A percentile compares a stretch with the other conserved stretches of the same genome.
These are phyloP conservation scores for Myotis findleyi DNA, from an alignment of 2,797 vertebrate species.

Conservation along the genomic window DNA sequence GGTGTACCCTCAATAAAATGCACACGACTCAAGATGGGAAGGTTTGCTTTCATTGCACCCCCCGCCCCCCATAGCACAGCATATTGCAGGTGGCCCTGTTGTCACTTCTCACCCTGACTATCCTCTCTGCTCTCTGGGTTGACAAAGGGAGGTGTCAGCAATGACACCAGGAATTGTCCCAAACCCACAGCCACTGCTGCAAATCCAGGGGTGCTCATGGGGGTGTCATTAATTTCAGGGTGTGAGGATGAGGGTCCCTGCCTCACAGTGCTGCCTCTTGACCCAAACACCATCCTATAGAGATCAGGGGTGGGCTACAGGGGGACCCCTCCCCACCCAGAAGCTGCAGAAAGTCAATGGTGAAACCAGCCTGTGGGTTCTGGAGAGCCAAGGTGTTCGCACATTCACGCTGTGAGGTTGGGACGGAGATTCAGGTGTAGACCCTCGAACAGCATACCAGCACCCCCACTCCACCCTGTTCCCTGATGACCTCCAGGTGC, in stretches of 20 bases:
- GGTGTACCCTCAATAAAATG: too few species aligned
- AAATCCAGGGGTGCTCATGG: neutral
- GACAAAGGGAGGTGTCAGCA: neutral
- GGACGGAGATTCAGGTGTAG: neutral
- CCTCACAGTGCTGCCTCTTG: neutral
- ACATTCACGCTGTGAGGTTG: accelerated
- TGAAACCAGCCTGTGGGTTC: neutral
- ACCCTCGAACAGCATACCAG: neutral
- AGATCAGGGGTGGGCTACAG: neutral
- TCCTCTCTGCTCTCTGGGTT: neutral
- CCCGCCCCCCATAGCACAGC: neutral
- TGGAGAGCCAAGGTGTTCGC: neutral
- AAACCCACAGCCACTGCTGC: neutral
- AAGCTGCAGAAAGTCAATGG: neutral
- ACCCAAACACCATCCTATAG: neutral
- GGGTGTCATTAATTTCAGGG: neutral
- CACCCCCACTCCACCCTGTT: neutral
- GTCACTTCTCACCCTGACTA: neutral
- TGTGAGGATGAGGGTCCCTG: neutral
- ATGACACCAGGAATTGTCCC: neutral
- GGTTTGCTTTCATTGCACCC: neutral
- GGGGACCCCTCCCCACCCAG: neutral
- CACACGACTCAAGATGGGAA: too few species aligned
- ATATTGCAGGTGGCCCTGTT: neutral
- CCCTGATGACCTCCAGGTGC: neutral